phyloP scores from a whole-genome alignment of 2,888 invertebrate genomes.

The Hydraecia micacea region DNA sequence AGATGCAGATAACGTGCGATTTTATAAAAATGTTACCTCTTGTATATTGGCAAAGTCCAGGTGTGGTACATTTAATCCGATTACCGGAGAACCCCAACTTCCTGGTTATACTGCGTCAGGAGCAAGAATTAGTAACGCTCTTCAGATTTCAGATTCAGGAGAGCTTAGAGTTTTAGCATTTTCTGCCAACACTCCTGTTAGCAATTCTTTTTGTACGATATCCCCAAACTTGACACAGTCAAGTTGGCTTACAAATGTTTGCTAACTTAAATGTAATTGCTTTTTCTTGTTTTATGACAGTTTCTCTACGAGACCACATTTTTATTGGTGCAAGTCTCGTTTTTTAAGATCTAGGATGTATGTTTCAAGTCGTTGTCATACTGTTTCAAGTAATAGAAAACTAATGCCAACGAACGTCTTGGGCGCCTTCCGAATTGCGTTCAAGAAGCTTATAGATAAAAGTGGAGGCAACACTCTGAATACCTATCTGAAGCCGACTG shows the following conservation, averaged over 20 bases:
- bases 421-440: too few species aligned
- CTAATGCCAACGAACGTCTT: not conserved
- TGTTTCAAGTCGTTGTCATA: not conserved
- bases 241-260: constrained; percentile 86
- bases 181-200: constrained; percentile 86
- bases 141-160: constrained; percentile 89
- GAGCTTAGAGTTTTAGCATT: constrained; percentile 90
- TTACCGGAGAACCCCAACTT: constrained; percentile 91
- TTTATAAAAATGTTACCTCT: constrained; percentile 92
- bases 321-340: too few species aligned
- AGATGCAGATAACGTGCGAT: constrained; percentile 88
- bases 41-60: constrained; percentile 92
- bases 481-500: too few species aligned
- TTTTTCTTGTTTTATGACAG: not conserved
- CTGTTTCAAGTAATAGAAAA: not conserved
- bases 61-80: constrained; percentile 91
- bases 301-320: not conserved
- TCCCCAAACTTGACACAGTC: constrained; percentile 89
- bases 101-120: constrained; percentile 84
- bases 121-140: constrained; percentile 87
- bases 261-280: constrained; percentile 49
- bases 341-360: not conserved
- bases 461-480: too few species aligned
- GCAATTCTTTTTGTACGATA: constrained; percentile 89
- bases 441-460: too few species aligned